Base-by-base conservation (phyloP, 1,140 invertebrate genomes). In the Bombus superbus region DNA sequence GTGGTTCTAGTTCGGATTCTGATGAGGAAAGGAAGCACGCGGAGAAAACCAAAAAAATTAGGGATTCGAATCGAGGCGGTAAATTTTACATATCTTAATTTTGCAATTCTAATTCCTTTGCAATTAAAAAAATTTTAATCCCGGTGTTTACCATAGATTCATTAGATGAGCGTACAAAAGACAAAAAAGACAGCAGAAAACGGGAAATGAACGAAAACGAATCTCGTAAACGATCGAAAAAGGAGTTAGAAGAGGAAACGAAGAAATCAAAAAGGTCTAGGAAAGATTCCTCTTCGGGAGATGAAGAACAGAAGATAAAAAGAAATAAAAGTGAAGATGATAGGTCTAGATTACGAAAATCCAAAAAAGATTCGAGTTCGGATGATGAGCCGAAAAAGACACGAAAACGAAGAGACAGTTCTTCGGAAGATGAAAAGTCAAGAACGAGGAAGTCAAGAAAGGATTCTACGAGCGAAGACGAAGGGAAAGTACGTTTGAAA, bases 241-340 rank as follows among this genome's bases (percentile, higher is more conserved):
- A 93, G 59, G 96, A 96, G 28, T 90, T 93, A 28, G 93, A 96
- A 59, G 93, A 93, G 62, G 95, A 96, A 88, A 93, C 93, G 42
- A 96, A 95, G 87, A 96, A 95, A 89, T 93, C 90, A 38, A 96
- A 95, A 89, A 95, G 95, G 91, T 93, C 95, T 69, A 94, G 95
- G 71, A 96, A 96, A 91, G 96, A 96, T 72, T 96, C 96, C 5
- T 96, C 96, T 13, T 97, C 97, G 0, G 96, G 96, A 3, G 96
- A 97, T 66, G 97, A 96, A 71, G 96, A 96, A 68, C 95, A 95
- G 42, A 96, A 96, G 91, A 96, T 96, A 89, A 97, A 96, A 92
- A 96, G 95, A 88, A 95, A 83, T 93, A 96, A 93, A 94, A 95
- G 90, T 85, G 96, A 95, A 76, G 95, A 92, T 83, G 96, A 91